These are phyloP conservation scores for Andrena haemorrhoa DNA, from an alignment of 2,888 invertebrate species.

Conservation along the genomic window DNA sequence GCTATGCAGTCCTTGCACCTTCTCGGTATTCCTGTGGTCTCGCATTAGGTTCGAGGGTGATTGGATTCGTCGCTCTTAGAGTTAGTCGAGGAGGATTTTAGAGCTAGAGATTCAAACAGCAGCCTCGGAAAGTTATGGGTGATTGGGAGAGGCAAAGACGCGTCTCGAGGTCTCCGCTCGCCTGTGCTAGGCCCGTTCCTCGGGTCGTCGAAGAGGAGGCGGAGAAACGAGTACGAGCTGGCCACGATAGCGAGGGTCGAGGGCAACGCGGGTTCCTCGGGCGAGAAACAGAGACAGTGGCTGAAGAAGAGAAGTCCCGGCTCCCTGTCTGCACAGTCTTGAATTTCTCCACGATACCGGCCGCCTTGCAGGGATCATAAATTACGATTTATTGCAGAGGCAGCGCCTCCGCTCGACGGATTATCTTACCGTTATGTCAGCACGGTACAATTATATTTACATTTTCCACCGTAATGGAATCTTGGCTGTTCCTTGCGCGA, in stretches of 20 bases:
- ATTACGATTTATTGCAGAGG: constrained; percentile 83
- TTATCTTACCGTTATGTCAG: constrained; percentile 84
- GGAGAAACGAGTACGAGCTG: constrained; percentile 46
- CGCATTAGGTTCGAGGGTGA: too few relatives aligned
- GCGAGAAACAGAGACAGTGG: constrained; percentile 15
- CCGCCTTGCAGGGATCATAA: constrained; percentile 79
- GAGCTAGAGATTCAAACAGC: not conserved
- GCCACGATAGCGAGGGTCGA: constrained; percentile 57
- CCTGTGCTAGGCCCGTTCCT: constrained; percentile 32
- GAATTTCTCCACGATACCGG: constrained; percentile 77
- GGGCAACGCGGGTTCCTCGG: constrained; percentile 37
- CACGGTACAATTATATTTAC: constrained; percentile 82
- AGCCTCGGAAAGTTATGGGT: not conserved
- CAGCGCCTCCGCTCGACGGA: constrained; percentile 82
- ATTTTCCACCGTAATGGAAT: constrained; percentile 81
- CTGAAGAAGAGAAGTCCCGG: constrained; percentile 22
- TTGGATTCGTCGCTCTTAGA: too few relatives aligned
- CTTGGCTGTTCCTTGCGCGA: constrained; percentile 44
- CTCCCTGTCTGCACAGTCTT: constrained; percentile 68
- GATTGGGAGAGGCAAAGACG: constrained; percentile 23
- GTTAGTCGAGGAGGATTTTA: not conserved
- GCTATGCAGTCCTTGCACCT: too few relatives aligned
- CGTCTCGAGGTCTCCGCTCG: constrained; percentile 13
- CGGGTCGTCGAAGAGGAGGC: constrained; percentile 39
- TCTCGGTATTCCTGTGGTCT: too few relatives aligned